Conservation (phyloP, 2,797 vertebrate genomes). For the Harpagifer antarcticus region DNA sequence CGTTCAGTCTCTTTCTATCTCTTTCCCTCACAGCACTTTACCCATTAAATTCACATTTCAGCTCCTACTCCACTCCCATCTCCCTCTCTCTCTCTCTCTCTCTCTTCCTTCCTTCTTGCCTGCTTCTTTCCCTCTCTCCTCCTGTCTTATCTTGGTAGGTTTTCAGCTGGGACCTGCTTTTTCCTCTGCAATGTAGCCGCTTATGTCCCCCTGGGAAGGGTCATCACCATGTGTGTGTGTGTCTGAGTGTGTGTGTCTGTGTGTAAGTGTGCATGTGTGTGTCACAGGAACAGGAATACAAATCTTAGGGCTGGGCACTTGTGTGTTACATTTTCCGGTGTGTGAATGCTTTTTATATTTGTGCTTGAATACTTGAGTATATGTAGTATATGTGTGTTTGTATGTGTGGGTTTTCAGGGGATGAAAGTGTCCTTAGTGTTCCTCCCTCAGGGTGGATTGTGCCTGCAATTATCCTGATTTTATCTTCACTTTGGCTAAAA, state of each 20-base stretch:
- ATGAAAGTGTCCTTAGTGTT: conserved; percentile 26
- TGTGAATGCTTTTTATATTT: conserved; percentile 11
- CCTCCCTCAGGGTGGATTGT: conserved; percentile 23
- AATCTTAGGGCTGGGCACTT: conserved; percentile 37
- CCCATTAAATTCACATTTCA: conserved; percentile 64
- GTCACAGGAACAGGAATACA: conserved; percentile 48
- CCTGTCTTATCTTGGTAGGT: conserved; percentile 51
- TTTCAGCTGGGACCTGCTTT: conserved; percentile 66
- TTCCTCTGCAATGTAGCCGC: conserved; percentile 52
- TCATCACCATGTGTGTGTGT: conserved; percentile 29
- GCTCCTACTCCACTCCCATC: conserved; percentile 15
- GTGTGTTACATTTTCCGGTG: conserved; percentile 33
- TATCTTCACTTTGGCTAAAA: conserved; percentile 38
- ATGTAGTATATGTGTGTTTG: not conserved
- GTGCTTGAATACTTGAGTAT: not conserved
- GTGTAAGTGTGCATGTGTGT: conserved; percentile 5
- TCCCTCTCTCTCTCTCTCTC: not conserved
- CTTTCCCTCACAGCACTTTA: conserved; percentile 40
- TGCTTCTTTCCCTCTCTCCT: not conserved
- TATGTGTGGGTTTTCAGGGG: not conserved
- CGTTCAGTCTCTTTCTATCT: conserved; percentile 31
- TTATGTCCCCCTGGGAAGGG: conserved; percentile 44
- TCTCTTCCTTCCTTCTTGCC: not conserved
- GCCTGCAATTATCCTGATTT: conserved; percentile 32
- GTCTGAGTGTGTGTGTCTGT: conserved; percentile 4